Percentiles rank a stretch among this genome's conserved stretches.
These are phyloP conservation scores for Glossophaga mutica DNA, from an alignment of 2,797 vertebrate genomes.

Conservation along the genomic window DNA sequence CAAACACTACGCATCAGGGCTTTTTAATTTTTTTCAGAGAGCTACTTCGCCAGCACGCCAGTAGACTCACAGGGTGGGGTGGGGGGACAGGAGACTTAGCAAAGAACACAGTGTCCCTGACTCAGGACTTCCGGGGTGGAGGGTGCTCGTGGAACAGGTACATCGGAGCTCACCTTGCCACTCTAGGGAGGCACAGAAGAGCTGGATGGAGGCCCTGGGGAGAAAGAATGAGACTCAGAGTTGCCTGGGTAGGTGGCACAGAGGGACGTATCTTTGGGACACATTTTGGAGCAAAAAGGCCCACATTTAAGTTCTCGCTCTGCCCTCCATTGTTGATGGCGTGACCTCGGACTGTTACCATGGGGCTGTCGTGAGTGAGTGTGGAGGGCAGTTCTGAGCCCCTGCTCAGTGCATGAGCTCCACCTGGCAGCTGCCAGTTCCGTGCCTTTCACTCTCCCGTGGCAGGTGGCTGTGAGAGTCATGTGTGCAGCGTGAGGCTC, in stretches of 20 bases:
- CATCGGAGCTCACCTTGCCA: background rate
- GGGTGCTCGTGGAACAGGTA: background rate
- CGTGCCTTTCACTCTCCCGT: background rate
- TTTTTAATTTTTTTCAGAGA: background rate
- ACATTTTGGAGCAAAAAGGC: background rate
- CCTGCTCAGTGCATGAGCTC: background rate
- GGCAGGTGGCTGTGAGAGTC: background rate
- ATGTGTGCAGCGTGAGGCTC: background rate
- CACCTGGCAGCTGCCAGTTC: background rate
- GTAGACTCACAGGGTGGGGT: background rate
- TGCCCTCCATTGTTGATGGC: accelerated
- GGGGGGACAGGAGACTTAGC: background rate
- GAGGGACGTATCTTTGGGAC: accelerated
- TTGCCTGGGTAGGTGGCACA: background rate
- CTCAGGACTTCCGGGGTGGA: background rate
- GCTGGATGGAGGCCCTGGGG: background rate
- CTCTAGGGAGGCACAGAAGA: background rate
- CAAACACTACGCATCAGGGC: background rate
- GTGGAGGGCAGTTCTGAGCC: background rate
- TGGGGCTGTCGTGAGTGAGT: accelerated
- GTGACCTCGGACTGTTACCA: background rate
- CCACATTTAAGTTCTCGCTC: background rate
- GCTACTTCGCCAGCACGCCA: accelerated
- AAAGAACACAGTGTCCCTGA: background rate
- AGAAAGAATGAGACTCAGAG: accelerated